Conservation (phyloP, 2,888 invertebrate species). For the Lottia gigantea region DNA sequence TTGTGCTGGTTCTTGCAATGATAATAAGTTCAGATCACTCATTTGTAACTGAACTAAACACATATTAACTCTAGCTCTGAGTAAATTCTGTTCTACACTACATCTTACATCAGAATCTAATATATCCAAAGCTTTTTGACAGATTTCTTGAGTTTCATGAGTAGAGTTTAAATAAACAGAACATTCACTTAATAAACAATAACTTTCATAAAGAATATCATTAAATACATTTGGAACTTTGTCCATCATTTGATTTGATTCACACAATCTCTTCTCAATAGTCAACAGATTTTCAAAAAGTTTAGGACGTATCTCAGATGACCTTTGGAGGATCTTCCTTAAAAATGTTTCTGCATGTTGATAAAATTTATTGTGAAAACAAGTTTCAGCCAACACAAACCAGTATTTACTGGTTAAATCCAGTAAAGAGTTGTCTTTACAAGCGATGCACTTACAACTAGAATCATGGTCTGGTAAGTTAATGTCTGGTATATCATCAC, state of each 20-base stretch:
- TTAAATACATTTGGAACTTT: neutral
- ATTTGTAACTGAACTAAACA: neutral
- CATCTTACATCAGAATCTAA: neutral
- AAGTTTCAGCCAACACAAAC: neutral
- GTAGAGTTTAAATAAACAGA: neutral
- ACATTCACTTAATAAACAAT: neutral
- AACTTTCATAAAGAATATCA: neutral
- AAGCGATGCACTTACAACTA: neutral
- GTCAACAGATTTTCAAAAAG: neutral
- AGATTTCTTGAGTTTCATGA: neutral
- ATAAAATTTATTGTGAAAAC: neutral
- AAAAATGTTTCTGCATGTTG: neutral
- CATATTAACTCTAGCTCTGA: constrained; percentile 1
- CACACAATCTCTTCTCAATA: neutral
- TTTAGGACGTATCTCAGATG: neutral
- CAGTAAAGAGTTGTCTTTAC: neutral
- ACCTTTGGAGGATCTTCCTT: neutral
- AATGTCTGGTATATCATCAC: neutral
- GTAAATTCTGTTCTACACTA: neutral
- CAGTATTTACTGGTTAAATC: neutral
- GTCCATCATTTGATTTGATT: neutral
- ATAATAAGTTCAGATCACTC: neutral
- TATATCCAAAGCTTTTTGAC: neutral
- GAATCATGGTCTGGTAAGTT: neutral
- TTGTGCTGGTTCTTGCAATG: neutral